A percentile compares a stretch with the other conserved stretches of the same genome.
Evolutionary conservation across 2,888 invertebrate genomes (phyloP).

Genomic region (Aleiodes testaceus): DNA sequence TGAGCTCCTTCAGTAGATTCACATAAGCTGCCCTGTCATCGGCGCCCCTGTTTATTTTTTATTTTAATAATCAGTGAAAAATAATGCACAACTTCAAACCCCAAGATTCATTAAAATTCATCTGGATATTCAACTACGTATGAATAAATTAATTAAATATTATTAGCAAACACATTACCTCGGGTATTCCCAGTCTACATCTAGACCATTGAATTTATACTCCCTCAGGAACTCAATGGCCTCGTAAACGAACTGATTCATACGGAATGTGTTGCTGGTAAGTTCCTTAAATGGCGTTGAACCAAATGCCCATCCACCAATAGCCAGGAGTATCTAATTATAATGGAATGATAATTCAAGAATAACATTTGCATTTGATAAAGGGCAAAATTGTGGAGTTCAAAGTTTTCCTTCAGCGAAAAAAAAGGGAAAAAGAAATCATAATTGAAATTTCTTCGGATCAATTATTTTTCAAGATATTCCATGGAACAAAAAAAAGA

Average conservation of each 20-base stretch:
- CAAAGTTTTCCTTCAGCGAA: no score
- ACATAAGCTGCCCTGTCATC: constrained; percentile 91
- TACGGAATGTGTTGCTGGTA: constrained; percentile 91
- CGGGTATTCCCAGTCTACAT: constrained; percentile 96
- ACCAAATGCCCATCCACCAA: constrained; percentile 97
- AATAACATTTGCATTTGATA: no score
- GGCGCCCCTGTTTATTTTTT: constrained; percentile 78
- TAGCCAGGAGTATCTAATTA: constrained; percentile 84
- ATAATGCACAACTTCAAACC: background rate
- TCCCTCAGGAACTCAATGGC: constrained; percentile 94
- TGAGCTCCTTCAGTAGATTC: constrained; percentile 88
- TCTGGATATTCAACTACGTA: background rate
- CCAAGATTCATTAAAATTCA: background rate
- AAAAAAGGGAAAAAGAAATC: no score
- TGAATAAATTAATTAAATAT: constrained; percentile 1
- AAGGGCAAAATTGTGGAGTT: no score
- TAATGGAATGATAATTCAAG: background rate
- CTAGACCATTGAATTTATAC: constrained; percentile 93
- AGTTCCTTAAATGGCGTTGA: constrained; percentile 95
- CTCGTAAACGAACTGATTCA: constrained; percentile 96
- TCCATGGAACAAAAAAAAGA: no score
- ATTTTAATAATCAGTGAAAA: constrained; percentile 22
- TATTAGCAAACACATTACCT: constrained; percentile 72
- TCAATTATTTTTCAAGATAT: no score
- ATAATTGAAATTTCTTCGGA: no score